Conservation (phyloP, 2,113 vertebrate species). For the Cyanoderma ruficeps region DNA sequence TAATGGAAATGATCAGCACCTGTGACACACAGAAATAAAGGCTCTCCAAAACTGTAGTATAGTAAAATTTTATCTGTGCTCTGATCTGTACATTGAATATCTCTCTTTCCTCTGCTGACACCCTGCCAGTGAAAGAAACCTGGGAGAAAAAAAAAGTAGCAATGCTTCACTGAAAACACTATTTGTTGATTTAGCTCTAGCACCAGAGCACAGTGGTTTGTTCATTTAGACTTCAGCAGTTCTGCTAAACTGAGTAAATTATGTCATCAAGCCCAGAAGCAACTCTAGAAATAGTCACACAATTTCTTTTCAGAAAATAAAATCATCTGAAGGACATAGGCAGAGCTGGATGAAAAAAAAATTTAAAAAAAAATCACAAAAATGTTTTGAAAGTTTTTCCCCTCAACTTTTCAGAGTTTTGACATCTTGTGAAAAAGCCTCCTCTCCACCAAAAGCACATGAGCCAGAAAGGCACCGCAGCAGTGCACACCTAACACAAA, state of each 20-base stretch:
- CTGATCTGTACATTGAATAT: background rate
- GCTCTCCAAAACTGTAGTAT: background rate
- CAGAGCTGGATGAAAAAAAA: background rate
- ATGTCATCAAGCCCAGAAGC: constrained; percentile 15
- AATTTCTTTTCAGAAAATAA: background rate
- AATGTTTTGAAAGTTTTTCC: background rate
- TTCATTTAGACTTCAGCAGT: constrained; percentile 28
- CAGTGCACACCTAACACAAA: background rate
- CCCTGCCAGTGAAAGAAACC: background rate
- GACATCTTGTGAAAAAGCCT: background rate
- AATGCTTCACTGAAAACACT: background rate
- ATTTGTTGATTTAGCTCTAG: background rate
- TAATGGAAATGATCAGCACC: background rate
- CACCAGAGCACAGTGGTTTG: background rate
- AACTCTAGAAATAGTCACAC: background rate
- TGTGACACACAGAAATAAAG: background rate
- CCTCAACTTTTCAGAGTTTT: background rate
- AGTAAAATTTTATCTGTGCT: background rate
- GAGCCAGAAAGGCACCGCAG: background rate
- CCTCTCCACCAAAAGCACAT: background rate
- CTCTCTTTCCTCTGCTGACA: background rate
- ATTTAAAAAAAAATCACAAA: background rate
- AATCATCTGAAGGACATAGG: background rate
- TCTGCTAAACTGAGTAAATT: constrained; percentile 34
- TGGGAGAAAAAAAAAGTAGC: background rate